A percentile compares a stretch with the other conserved stretches of the same genome.
Evolutionary conservation across 1,140 invertebrate genomes (phyloP).

Genomic region (Olivierus martensii): DNA sequence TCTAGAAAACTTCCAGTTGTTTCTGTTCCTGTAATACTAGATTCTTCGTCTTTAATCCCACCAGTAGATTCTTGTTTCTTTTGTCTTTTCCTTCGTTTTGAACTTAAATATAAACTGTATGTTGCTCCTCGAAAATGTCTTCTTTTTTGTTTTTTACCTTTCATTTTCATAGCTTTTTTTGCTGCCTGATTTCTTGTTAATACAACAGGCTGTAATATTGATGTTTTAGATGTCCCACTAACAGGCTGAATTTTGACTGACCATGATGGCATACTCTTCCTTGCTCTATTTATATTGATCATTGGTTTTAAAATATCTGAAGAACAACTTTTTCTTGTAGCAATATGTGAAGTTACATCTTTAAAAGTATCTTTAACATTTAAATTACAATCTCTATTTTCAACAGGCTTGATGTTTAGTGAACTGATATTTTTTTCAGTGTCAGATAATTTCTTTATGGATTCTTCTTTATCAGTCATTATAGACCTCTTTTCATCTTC

Average conservation of each 20-base stretch:
- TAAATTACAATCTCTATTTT: no score
- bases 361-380: no score
- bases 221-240: neutral
- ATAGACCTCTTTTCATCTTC: neutral
- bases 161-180: neutral
- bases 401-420: no score
- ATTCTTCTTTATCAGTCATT: neutral
- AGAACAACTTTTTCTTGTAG: neutral
- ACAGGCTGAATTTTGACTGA: neutral
- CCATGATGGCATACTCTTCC: neutral
- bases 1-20: constrained; percentile 10
- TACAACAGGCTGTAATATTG: neutral
- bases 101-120: constrained; percentile 13
- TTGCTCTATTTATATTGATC: neutral
- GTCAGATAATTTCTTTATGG: neutral
- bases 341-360: neutral
- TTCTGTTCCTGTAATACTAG: constrained; percentile 11
- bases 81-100: constrained; percentile 6
- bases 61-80: neutral
- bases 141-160: constrained; percentile 2
- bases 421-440: neutral
- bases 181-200: neutral
- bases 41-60: constrained; percentile 10
- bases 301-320: neutral
- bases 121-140: constrained; percentile 13